Evolutionary conservation across 2,888 invertebrate genomes (phyloP), one percentile per base, ranked within the genome.

Genomic region (Drosophila sordidapex): DNA sequence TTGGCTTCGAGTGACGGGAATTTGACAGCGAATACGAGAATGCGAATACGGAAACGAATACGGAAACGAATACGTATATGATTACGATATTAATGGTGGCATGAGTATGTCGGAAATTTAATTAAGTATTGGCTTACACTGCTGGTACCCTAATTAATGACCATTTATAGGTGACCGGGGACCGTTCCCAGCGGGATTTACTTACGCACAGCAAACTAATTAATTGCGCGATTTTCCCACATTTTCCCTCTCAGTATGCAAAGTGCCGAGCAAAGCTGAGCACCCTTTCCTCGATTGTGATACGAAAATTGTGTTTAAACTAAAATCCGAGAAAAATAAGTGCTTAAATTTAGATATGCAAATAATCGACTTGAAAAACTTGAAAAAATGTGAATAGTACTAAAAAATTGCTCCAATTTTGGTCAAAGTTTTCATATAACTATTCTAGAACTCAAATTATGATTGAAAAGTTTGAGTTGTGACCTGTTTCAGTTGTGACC

Each of bases 111-210:
- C 21, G 8, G 1, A 29, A 8, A 40, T 40, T 57, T 56, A 53
- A 48, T 66, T 76, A 54, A 1, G 13, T 31, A 73, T 85, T 81
- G 8, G 64, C 67, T 76, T 81, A 74, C 83, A 75, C 76, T 64
- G 77, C 74, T 80, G 79, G 76, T 72, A 74, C 74, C 83, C 82
- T 86, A 90, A 89, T 87, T 81, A 85, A 78, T 76, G 74, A 35
- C 27, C 58, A 15, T 57, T 59, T 52, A 54, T 60, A 49, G 56
- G 61, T 69, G 54, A 69, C 63, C 43, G 38, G 38, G 31, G 21
- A 40, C 58, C 33, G 38, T 31, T 29, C 63, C 85, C 72, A 40
- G 13, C 48, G 75, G 46, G n/a, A 53, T 36, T 11, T 40, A 58
- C 51, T 60, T 51, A n/a, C 7, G n/a, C 52, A 1, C 46, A 10